Evolutionary conservation across 2,888 invertebrate species (phyloP).

Genomic region (Lycia hirtaria): DNA sequence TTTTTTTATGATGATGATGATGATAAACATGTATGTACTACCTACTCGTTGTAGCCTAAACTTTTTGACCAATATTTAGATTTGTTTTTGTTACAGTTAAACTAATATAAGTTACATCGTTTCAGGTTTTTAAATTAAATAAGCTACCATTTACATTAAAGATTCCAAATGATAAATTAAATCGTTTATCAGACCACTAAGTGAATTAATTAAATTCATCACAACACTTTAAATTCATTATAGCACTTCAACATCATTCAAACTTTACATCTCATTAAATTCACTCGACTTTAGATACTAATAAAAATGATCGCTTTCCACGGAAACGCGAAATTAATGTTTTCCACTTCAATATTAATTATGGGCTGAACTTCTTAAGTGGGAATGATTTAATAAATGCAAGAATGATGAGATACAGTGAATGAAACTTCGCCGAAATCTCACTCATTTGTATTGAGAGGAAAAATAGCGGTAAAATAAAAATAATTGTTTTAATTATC

Average conservation of each 20-base stretch:
- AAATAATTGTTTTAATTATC: conserved; percentile 11
- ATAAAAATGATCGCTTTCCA: neutral
- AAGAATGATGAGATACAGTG: conserved; percentile 29
- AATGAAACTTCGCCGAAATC: conserved; percentile 24
- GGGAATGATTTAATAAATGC: conserved; percentile 39
- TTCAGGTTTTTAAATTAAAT: too few relatives aligned
- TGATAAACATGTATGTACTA: too few relatives aligned
- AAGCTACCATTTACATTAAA: too few relatives aligned
- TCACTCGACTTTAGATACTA: neutral
- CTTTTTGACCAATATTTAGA: too few relatives aligned
- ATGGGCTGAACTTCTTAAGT: conserved; percentile 31
- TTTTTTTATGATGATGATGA: too few relatives aligned
- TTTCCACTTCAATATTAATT: conserved; percentile 23
- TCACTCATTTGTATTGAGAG: conserved; percentile 19
- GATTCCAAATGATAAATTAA: too few relatives aligned
- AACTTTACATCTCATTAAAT: neutral
- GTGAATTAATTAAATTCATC: too few relatives aligned
- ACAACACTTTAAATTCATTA: neutral
- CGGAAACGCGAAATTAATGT: conserved; percentile 7
- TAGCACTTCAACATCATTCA: neutral
- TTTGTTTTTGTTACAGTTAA: too few relatives aligned
- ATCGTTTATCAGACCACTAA: too few relatives aligned
- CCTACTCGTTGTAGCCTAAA: too few relatives aligned
- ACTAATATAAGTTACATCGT: too few relatives aligned
- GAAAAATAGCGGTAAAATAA: conserved; percentile 9